phyloP scores from a whole-genome alignment of 2,113 vertebrate genomes.

The Labeo catla region DNA sequence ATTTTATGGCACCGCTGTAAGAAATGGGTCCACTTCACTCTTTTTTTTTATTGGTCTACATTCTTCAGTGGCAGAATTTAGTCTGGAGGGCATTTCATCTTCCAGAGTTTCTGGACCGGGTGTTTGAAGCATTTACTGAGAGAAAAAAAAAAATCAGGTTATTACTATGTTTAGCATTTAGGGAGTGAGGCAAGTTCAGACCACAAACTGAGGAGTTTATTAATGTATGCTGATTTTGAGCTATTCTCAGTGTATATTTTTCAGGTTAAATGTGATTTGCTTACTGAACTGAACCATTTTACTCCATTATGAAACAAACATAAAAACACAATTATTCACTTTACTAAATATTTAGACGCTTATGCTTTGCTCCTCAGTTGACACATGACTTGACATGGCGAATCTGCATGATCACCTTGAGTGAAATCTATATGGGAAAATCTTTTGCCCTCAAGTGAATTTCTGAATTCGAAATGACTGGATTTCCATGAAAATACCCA shows the following conservation, averaged over 20 bases:
- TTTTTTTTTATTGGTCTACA: conserved; percentile 40
- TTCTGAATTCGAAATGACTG: not conserved
- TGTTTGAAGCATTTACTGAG: conserved; percentile 23
- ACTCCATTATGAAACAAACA: not conserved
- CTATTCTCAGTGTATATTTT: not conserved
- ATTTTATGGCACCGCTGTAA: conserved; percentile 18
- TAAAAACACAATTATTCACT: not conserved
- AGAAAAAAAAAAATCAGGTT: conserved; percentile 28
- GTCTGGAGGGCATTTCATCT: conserved; percentile 33
- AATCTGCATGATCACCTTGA: not conserved
- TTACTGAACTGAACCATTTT: not conserved
- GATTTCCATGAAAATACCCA: not conserved
- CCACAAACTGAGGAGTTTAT: not conserved
- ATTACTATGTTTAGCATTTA: conserved; percentile 13
- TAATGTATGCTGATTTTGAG: not conserved
- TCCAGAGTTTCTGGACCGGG: conserved; percentile 9
- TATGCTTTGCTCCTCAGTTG: not conserved
- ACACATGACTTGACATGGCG: too few relatives aligned
- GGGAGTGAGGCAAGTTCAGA: not conserved
- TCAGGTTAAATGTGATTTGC: not conserved
- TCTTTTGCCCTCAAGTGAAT: not conserved
- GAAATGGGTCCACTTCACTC: conserved; percentile 16
- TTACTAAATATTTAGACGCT: not conserved
- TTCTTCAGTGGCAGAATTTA: conserved; percentile 30
- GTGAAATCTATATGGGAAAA: not conserved